Base-by-base conservation (phyloP, 2,888 invertebrate genomes). In the Mylabris sibirica region DNA sequence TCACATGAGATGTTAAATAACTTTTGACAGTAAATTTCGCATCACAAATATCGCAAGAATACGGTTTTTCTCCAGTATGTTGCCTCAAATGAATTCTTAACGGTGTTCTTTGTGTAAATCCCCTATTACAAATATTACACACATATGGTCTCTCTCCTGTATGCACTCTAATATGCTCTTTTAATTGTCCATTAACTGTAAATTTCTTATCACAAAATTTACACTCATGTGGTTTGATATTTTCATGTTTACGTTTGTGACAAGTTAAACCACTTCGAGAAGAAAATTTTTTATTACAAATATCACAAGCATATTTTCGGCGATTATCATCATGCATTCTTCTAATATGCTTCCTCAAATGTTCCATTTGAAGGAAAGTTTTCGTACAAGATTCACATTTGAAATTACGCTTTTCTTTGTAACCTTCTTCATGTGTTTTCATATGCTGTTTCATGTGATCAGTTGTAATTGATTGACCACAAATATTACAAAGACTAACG, bases 41-140 rank as follows among this genome's bases (percentile, higher is more conserved):
- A 1, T 12, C 22, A 14, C 53, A 57, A 57, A n/a, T 26, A 22
- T 22, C 53, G 22, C 53, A 53, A 20, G 22, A 35, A 5, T 66
- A 65, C 14, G 77, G 74, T 26, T 76, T 68, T 8, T 70, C 69
- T 64, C 81, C 76, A 74, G 8, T 76, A 75, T 61, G 76, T 76
- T 0, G 78, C 73, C 30, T 30, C 30, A 57, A 57, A 69, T 72
- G 74, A 86, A 87, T 86, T 6, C 85, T 87, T 11, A 88, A 77
- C 0, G 86, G 86, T 6, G 86, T 85, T 22, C 85, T 82, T 73
- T 87, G 87, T 0, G 71, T 67, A 71, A 89, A 86, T 65, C 87
- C 87, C 72, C 88, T 88, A 0, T 87, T 87, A 71, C 90, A 90
- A 1, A 87, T 82, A 0, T 87, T 84, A 73, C 90, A 90, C 57